Conservation (phyloP, 1,140 invertebrate genomes). For the Zaprionus inermis region DNA sequence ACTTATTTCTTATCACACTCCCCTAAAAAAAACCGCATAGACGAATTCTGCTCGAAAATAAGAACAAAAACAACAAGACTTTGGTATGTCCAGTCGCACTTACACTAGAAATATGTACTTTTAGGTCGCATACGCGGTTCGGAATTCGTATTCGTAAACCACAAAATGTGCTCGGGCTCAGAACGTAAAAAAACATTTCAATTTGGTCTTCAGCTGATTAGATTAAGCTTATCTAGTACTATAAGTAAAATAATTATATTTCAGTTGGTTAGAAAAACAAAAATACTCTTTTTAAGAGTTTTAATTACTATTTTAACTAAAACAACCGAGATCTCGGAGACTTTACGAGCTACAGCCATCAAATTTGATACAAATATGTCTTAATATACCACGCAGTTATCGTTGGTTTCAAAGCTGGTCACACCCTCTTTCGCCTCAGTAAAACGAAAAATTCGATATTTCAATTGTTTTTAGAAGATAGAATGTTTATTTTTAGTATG, state of each 20-base stretch:
- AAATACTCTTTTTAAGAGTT: background rate
- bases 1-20: constrained; percentile 9
- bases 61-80: background rate
- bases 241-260: background rate
- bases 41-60: background rate
- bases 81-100: background rate
- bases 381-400: background rate
- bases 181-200: background rate
- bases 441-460: too few relatives aligned
- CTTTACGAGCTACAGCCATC: background rate
- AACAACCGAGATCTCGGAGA: background rate
- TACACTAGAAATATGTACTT: background rate
- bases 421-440: too few relatives aligned
- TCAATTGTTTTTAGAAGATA: too few relatives aligned
- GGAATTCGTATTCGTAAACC: background rate
- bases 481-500: too few relatives aligned
- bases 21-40: constrained; percentile 15
- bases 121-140: background rate
- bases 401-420: background rate
- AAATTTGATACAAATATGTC: background rate
- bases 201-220: background rate
- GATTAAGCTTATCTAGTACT: background rate
- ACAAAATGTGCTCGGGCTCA: background rate
- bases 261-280: background rate
- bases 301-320: too few relatives aligned